Conservation (phyloP, 2,888 invertebrate genomes). For the Clusia tigrina region DNA sequence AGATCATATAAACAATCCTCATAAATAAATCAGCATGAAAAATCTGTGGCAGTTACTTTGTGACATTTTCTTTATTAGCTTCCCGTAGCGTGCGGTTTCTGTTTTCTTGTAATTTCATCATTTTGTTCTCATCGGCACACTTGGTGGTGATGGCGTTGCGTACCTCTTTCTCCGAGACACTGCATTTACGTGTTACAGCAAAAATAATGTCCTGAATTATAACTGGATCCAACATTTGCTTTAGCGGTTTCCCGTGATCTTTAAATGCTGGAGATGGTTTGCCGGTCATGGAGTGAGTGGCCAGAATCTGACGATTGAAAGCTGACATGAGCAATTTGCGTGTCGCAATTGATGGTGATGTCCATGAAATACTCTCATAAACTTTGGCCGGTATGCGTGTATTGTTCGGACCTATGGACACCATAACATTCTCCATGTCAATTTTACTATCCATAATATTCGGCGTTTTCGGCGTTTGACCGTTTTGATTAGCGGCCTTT, state of each 20-base stretch:
- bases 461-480: neutral
- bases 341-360: conserved; percentile 67
- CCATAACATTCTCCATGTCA: conserved; percentile 42
- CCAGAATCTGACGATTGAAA: conserved; percentile 69
- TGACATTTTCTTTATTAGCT: conserved; percentile 48
- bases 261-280: conserved; percentile 68
- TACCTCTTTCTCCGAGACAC: conserved; percentile 68
- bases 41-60: too few species aligned
- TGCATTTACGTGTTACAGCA: conserved; percentile 67
- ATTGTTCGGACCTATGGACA: conserved; percentile 63
- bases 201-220: conserved; percentile 69
- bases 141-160: conserved; percentile 71
- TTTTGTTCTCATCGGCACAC: conserved; percentile 72
- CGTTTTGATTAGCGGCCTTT: neutral
- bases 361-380: conserved; percentile 68
- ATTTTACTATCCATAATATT: neutral
- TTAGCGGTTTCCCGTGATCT: conserved; percentile 57
- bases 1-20: too few species aligned
- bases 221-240: conserved; percentile 65
- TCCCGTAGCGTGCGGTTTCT: conserved; percentile 39
- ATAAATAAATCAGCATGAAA: too few species aligned
- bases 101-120: conserved; percentile 64
- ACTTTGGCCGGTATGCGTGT: conserved; percentile 63
- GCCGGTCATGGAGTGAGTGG: conserved; percentile 71
- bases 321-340: conserved; percentile 68